A percentile compares a stretch with the other conserved stretches of the same genome.
Conservation (phyloP, 2,113 vertebrate genomes). For the Cichladusa arquata region DNA sequence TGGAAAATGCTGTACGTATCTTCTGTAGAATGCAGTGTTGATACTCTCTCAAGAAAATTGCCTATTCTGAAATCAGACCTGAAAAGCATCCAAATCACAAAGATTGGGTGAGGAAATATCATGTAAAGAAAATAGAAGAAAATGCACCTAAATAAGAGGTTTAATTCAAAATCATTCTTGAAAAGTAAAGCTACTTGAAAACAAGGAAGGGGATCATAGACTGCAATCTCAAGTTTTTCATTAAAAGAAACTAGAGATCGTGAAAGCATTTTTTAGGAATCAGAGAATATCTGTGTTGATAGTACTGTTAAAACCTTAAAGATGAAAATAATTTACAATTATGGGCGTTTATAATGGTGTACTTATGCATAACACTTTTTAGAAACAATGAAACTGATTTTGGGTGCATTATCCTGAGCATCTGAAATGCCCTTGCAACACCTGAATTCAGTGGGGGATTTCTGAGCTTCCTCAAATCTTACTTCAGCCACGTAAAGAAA, state of each 20-base stretch:
- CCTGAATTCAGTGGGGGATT: background rate
- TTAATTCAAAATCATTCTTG: background rate
- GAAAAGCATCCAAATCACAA: background rate
- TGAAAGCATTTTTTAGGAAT: background rate
- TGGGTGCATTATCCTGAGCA: background rate
- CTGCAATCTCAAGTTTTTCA: background rate
- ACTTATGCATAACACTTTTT: background rate
- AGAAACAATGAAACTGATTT: background rate
- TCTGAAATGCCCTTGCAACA: background rate
- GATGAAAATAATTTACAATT: background rate
- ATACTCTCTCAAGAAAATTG: background rate
- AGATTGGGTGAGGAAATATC: background rate
- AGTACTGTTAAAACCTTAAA: background rate
- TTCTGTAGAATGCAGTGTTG: background rate
- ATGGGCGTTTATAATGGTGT: background rate
- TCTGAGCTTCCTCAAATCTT: background rate
- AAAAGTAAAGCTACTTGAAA: background rate
- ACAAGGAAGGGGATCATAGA: background rate
- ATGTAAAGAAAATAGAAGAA: background rate
- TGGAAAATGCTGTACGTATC: background rate
- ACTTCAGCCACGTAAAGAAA: background rate
- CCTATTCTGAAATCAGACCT: background rate
- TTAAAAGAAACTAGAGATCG: background rate
- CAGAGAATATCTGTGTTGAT: background rate
- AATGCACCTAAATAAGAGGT: background rate